Percentiles rank a stretch among this genome's conserved stretches.
phyloP scores from a whole-genome alignment of 2,797 vertebrate genomes.

The Peromyscus melanophrys region DNA sequence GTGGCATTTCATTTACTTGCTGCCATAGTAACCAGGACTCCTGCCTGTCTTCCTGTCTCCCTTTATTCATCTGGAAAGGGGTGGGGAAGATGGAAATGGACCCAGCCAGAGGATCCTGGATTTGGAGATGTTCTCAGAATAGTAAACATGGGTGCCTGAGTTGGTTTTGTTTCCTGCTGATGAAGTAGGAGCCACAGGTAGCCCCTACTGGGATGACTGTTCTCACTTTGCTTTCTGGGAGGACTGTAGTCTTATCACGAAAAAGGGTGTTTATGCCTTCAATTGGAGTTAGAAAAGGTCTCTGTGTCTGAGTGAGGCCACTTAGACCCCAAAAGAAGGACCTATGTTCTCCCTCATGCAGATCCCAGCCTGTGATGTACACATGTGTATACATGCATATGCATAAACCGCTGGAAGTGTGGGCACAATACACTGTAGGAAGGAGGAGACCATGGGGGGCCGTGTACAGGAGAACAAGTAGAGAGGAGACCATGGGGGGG shows the following conservation, averaged over 20 bases:
- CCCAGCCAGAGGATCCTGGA: not conserved
- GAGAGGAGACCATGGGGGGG: too few species aligned
- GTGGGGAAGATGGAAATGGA: constrained; percentile 40
- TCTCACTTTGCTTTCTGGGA: not conserved
- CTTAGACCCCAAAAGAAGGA: not conserved
- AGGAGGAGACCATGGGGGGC: not conserved
- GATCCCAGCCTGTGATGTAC: not conserved
- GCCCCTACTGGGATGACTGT: not conserved
- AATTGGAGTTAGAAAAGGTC: not conserved
- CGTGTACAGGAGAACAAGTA: too few species aligned
- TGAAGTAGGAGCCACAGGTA: not conserved
- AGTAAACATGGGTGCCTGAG: not conserved
- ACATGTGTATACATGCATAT: not conserved
- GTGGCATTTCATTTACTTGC: constrained; percentile 71
- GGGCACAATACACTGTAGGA: not conserved
- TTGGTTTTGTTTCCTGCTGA: not conserved
- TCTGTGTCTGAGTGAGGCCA: not conserved
- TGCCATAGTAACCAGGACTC: constrained; percentile 80
- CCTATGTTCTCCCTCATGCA: not conserved
- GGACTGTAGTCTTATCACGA: not conserved
- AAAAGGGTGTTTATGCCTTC: not conserved
- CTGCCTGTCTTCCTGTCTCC: constrained; percentile 69
- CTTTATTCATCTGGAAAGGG: constrained; percentile 69
- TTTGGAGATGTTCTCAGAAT: not conserved
- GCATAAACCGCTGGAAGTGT: not conserved